phyloP scores from a whole-genome alignment of 2,797 vertebrate species.

The Tympanoctomys barrerae region DNA sequence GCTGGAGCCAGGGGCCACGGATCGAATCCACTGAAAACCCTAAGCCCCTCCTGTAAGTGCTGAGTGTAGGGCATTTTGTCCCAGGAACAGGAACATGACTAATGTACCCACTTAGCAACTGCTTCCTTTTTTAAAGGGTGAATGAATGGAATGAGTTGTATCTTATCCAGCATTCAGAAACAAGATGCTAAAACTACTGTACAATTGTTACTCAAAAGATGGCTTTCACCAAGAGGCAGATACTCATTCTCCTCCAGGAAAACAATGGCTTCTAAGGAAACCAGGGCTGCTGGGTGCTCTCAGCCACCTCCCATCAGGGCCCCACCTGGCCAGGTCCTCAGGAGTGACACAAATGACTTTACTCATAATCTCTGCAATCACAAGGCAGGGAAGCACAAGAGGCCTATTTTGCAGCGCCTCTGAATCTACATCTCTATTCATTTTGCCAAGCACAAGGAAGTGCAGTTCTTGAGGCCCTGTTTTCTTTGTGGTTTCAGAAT shows the following conservation, averaged over 20 bases:
- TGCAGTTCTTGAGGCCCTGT: neutral
- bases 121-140: neutral
- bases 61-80: neutral
- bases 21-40: neutral
- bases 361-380: neutral
- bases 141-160: neutral
- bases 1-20: neutral
- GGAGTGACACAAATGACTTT: neutral
- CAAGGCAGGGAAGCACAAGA: neutral
- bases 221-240: neutral
- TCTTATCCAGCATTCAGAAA: neutral
- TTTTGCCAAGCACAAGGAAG: neutral
- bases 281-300: neutral
- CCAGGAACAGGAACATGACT: neutral
- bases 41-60: neutral
- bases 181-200: neutral
- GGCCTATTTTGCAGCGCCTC: neutral
- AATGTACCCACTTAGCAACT: too few relatives aligned
- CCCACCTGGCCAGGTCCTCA: neutral
- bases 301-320: neutral
- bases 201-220: neutral
- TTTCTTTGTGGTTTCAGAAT: slow-evolving; percentile 15
- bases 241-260: neutral
- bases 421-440: neutral
- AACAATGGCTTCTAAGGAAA: neutral